A percentile compares a stretch with the other conserved stretches of the same genome.
These are phyloP conservation scores for Drosophila subsilvestris DNA, from an alignment of 2,888 invertebrate genomes.

Conservation along the genomic window DNA sequence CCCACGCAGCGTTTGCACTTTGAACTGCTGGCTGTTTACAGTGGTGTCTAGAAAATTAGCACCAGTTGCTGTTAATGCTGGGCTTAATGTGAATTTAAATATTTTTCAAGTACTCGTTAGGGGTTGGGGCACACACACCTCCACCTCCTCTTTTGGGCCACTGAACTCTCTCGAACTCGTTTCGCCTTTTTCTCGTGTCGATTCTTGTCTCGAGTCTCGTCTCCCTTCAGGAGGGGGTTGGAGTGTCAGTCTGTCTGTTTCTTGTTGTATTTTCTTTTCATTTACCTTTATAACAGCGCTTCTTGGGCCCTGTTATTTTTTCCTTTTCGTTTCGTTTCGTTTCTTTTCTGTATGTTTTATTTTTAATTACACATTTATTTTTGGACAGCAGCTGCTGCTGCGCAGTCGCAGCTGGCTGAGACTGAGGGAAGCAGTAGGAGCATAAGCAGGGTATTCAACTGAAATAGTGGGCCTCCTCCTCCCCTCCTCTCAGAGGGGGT, in stretches of 20 bases:
- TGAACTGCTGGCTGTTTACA: constrained; percentile 3
- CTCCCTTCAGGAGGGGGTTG: constrained; percentile 33
- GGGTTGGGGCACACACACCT: constrained; percentile 1
- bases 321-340: constrained; percentile 1
- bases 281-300: constrained; percentile 37
- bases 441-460: constrained; percentile 54
- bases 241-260: constrained; percentile 12
- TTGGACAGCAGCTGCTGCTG: constrained; percentile 60
- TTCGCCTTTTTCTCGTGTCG: constrained; percentile 39
- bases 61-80: not conserved
- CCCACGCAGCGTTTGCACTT: constrained; percentile 30
- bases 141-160: constrained; percentile 46
- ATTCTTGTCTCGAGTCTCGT: constrained; percentile 27
- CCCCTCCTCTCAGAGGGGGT: constrained; percentile 2
- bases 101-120: constrained; percentile 29
- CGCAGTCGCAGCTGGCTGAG: constrained; percentile 72
- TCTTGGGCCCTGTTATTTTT: constrained; percentile 1
- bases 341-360: constrained; percentile 46
- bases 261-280: constrained; percentile 25
- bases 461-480: constrained; percentile 9
- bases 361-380: constrained; percentile 71
- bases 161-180: constrained; percentile 60
- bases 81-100: constrained; percentile 17
- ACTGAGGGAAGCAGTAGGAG: not conserved
- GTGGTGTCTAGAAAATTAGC: constrained; percentile 1